These are phyloP conservation scores for Cheiracanthium punctorium DNA, from an alignment of 2,888 invertebrate species.

Conservation along the genomic window DNA sequence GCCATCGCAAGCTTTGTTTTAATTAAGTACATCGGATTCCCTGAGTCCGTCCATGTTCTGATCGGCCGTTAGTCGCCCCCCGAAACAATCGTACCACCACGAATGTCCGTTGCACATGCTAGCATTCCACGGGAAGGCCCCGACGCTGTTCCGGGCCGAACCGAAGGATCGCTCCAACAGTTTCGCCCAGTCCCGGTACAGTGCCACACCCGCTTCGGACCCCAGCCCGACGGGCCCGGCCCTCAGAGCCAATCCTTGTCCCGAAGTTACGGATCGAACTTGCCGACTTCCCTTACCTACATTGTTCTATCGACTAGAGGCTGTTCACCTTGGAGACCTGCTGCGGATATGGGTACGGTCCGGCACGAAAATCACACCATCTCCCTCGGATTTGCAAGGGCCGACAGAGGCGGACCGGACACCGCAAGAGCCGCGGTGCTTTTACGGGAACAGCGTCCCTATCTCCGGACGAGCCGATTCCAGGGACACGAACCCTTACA, in stretches of 20 bases:
- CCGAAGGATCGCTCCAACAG: too few species aligned
- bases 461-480: constrained; percentile 77
- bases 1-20: too few species aligned
- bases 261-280: constrained; percentile 80
- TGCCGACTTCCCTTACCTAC: constrained; percentile 84
- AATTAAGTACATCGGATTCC: too few species aligned
- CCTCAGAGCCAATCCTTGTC: constrained; percentile 86
- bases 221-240: constrained; percentile 81
- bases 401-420: too few species aligned
- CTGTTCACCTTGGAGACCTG: constrained; percentile 85
- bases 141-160: constrained; percentile 73
- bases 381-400: too few species aligned
- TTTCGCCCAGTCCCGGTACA: constrained; percentile 74
- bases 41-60: too few species aligned
- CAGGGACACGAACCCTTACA: constrained; percentile 76
- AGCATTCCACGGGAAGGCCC: constrained; percentile 74
- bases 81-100: too few species aligned
- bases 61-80: too few species aligned
- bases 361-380: constrained; percentile 66
- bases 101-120: too few species aligned
- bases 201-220: constrained; percentile 77
- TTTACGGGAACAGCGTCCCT: constrained; percentile 75
- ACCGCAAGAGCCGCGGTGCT: constrained; percentile 76
- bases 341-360: constrained; percentile 81
- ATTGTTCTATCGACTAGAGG: constrained; percentile 83